Conservation (phyloP, 2,888 invertebrate species). For the Chymomyza caudatula region DNA sequence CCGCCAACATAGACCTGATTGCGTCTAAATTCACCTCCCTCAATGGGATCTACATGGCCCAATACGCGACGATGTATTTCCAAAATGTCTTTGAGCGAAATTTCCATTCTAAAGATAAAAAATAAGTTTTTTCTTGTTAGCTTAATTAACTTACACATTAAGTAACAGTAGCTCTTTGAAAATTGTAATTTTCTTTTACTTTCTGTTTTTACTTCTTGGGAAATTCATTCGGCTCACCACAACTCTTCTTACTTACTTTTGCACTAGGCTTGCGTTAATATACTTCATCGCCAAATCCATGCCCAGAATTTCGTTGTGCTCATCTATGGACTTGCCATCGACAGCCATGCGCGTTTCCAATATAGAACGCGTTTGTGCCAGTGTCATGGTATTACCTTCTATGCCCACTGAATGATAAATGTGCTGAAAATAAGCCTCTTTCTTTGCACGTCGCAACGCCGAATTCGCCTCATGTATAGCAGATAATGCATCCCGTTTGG, state of each 20-base stretch:
- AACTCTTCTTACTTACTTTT: constrained; percentile 79
- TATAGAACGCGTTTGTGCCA: constrained; percentile 93
- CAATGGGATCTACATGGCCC: constrained; percentile 95
- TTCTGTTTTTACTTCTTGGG: too few species aligned
- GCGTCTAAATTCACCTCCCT: constrained; percentile 91
- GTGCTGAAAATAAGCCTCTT: constrained; percentile 96
- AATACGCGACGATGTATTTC: constrained; percentile 95
- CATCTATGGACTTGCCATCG: constrained; percentile 93
- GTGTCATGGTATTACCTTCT: constrained; percentile 97
- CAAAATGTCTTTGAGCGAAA: constrained; percentile 91
- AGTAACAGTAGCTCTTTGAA: too few species aligned
- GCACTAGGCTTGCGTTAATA: constrained; percentile 88
- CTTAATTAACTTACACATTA: constrained; percentile 13
- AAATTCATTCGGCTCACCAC: too few species aligned
- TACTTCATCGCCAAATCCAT: constrained; percentile 97
- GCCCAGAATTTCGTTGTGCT: constrained; percentile 97
- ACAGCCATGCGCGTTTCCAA: constrained; percentile 93
- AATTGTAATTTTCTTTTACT: too few species aligned
- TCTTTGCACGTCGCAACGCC: constrained; percentile 91
- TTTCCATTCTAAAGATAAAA: constrained; percentile 81
- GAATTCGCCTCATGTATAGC: constrained; percentile 89
- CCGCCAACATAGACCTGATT: constrained; percentile 97
- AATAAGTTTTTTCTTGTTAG: not conserved
- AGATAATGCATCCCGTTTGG: constrained; percentile 89
- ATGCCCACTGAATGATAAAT: constrained; percentile 98